Evolutionary conservation across 2,888 invertebrate species (phyloP).

Genomic region (Oligia latruncula): DNA sequence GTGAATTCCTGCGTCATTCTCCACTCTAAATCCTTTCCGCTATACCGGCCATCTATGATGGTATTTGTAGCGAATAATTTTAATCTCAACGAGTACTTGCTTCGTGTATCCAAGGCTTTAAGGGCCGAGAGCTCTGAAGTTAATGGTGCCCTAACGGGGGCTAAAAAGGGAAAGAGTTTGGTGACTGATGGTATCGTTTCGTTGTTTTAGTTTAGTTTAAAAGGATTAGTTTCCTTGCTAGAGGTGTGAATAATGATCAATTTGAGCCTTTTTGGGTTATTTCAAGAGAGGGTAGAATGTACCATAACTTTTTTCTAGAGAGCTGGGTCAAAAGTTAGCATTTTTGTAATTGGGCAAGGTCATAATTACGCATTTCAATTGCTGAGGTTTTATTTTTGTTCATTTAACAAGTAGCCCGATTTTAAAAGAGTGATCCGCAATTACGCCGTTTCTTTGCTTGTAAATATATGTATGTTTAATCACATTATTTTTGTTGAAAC

Average conservation of each 20-base stretch:
- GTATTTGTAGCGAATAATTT: neutral
- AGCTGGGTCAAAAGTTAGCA: neutral
- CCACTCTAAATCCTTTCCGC: neutral
- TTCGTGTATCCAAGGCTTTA: conserved; percentile 30
- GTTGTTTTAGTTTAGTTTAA: conserved; percentile 63
- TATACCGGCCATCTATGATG: neutral
- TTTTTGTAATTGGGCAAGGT: neutral
- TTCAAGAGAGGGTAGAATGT: neutral
- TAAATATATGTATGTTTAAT: too few species aligned
- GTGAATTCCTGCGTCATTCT: neutral
- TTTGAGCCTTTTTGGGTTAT: conserved; percentile 29
- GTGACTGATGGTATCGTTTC: conserved; percentile 66
- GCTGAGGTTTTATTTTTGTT: neutral
- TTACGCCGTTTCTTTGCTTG: neutral
- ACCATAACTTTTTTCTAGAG: neutral
- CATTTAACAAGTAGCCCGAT: neutral
- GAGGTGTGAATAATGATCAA: conserved; percentile 20
- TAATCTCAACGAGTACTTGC: neutral
- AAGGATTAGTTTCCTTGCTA: conserved; percentile 27
- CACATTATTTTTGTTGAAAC: neutral
- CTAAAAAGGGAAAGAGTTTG: conserved; percentile 68
- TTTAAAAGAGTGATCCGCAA: neutral
- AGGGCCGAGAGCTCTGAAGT: conserved; percentile 60
- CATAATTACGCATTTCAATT: neutral
- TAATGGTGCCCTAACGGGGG: conserved; percentile 69